These are phyloP conservation scores for Meloidogyne hapla DNA, from an alignment of 1,140 invertebrate genomes.

Conservation along the genomic window DNA sequence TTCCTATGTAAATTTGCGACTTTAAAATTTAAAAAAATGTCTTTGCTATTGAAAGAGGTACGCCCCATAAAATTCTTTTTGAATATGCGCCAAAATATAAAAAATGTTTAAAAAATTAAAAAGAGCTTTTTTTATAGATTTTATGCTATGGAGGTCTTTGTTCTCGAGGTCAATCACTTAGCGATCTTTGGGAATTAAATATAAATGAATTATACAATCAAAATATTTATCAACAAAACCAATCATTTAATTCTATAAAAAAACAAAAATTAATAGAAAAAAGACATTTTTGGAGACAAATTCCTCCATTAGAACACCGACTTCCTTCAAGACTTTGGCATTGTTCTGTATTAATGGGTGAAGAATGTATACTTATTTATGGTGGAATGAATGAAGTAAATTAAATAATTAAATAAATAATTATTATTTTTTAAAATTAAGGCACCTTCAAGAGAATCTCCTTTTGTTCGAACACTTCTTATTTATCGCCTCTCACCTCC, in stretches of 20 bases:
- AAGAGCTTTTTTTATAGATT: conserved; percentile 21
- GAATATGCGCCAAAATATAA: too few species aligned
- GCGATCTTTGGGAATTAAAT: conserved; percentile 29
- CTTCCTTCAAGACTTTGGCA: conserved; percentile 25
- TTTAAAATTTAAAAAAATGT: too few species aligned
- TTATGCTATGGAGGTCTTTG: conserved; percentile 15
- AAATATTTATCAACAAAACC: background rate
- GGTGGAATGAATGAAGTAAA: conserved; percentile 23
- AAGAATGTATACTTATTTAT: conserved; percentile 15
- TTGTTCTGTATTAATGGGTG: conserved; percentile 11
- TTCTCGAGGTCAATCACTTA: conserved; percentile 8
- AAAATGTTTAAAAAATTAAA: too few species aligned
- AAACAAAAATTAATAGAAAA: background rate
- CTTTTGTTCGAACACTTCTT: conserved; percentile 25
- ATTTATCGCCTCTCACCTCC: conserved; percentile 13
- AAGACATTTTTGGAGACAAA: conserved; percentile 14
- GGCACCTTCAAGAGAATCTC: conserved; percentile 18
- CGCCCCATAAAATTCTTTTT: too few species aligned
- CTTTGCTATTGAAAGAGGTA: too few species aligned
- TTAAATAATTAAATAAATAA: background rate
- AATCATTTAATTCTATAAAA: background rate
- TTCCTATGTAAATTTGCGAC: too few species aligned
- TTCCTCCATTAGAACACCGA: conserved; percentile 25
- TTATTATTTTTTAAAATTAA: background rate
- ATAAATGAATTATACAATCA: background rate